Percentiles rank a stretch among this genome's conserved stretches.
phyloP scores from a whole-genome alignment of 1,140 invertebrate genomes.

The Cecropterus lyciades region DNA sequence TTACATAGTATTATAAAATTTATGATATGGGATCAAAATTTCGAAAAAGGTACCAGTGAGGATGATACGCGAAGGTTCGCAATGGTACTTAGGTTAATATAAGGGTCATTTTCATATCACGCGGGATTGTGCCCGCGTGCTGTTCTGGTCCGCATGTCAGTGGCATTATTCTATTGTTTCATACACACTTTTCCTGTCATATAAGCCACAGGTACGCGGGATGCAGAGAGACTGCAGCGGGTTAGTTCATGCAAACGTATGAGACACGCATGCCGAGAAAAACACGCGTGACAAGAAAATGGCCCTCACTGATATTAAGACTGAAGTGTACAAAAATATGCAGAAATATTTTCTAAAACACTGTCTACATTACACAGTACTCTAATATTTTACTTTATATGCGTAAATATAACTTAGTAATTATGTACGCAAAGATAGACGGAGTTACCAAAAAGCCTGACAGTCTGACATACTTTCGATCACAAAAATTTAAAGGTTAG shows the following conservation, averaged over 20 bases:
- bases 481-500: slow-evolving; percentile 27
- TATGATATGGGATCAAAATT: slow-evolving; percentile 75
- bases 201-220: too few relatives aligned
- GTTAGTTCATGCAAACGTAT: too few relatives aligned
- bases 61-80: slow-evolving; percentile 53
- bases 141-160: too few relatives aligned
- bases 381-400: slow-evolving; percentile 52
- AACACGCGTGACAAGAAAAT: too few relatives aligned
- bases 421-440: slow-evolving; percentile 49
- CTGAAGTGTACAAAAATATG: slow-evolving; percentile 75
- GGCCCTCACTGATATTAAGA: slow-evolving; percentile 53
- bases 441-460: slow-evolving; percentile 33
- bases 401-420: slow-evolving; percentile 47
- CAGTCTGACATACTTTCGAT: slow-evolving; percentile 30
- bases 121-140: too few relatives aligned
- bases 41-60: slow-evolving; percentile 61
- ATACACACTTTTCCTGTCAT: too few relatives aligned
- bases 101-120: too few relatives aligned
- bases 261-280: too few relatives aligned
- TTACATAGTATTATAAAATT: slow-evolving; percentile 59
- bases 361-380: slow-evolving; percentile 53
- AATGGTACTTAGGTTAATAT: slow-evolving; percentile 39
- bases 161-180: too few relatives aligned
- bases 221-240: too few relatives aligned
- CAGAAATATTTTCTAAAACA: slow-evolving; percentile 69